Evolutionary conservation across 92 coral and sea anemone species (phyloP), one percentile per base, ranked within the genome.

Genomic region (Desmophyllum pertusum): DNA sequence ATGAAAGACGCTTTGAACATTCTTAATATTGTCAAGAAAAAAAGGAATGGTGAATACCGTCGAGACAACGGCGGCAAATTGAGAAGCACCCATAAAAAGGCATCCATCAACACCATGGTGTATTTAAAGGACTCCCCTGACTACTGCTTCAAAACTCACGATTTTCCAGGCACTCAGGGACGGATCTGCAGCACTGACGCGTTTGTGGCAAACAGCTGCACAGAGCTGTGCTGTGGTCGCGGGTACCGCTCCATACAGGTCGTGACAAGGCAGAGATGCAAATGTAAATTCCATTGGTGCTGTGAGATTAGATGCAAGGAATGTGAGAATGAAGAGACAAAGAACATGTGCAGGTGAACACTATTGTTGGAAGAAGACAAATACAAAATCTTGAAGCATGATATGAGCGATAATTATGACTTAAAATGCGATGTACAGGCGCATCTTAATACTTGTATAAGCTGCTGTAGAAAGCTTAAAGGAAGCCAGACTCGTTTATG

Each of bases 281-380:
- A 70, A 66, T 94, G 98, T 51, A 89, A 89, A 64, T 94, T 94
- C 38, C 81, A 83, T 37, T 94, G 95, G 95, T 94, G 98, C 66
- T 97, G 99, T 64, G 81, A 77, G 23, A 97, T 97, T 17, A 63
- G 57, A 35, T 97, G 99, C 57, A 59, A 97, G 43, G 71, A 33
- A 29, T 97, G 99, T 59, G 45, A 86, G 57, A 82, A 72, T 35
- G 64, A 36, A 5, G 83, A 85, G 11, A 93, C 85, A 42, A 77
- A 63, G 61, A 80, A 92, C 70, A 88, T 86, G 42, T 97, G 99
- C 69, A 88, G 87, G 81, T 94, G 80, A 89, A 57, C 10, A 18
- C 14, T 7, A 21, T 25, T 37, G 6, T 15, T 6, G 50, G 46
- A 69, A 43, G 57, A 73, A 7, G 77, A 4, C n/a, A n/a, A n/a